Conservation (phyloP, 2,888 invertebrate genomes). For the Amphipoea oculea region DNA sequence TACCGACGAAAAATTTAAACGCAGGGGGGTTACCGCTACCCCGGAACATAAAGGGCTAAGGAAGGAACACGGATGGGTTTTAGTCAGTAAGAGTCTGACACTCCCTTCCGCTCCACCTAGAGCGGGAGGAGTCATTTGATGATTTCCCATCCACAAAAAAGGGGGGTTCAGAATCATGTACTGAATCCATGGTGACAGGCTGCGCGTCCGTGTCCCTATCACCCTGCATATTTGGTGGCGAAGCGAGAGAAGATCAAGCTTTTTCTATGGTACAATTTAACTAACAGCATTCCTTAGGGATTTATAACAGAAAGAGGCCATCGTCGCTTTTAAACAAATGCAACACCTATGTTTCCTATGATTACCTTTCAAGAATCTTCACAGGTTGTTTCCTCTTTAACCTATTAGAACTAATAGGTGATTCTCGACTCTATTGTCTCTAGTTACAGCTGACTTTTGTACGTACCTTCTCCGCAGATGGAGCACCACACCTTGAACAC, state of each 20-base stretch:
- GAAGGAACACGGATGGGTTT: too few relatives aligned
- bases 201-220: too few relatives aligned
- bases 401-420: background rate
- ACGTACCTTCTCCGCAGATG: conserved; percentile 80
- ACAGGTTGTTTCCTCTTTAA: background rate
- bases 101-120: too few relatives aligned
- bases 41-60: too few relatives aligned
- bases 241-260: background rate
- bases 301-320: background rate
- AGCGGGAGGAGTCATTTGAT: too few relatives aligned
- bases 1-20: too few relatives aligned
- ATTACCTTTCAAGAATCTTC: background rate
- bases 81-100: too few relatives aligned
- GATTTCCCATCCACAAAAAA: too few relatives aligned
- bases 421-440: background rate
- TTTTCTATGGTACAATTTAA: background rate
- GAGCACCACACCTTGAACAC: conserved; percentile 81
- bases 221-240: too few relatives aligned
- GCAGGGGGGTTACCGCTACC: too few relatives aligned
- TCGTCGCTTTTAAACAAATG: background rate
- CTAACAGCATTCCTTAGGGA: background rate
- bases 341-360: background rate
- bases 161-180: too few relatives aligned
- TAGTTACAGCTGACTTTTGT: background rate
- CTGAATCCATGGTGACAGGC: too few relatives aligned